Evolutionary conservation across 2,888 invertebrate species (phyloP).

Genomic region (Synanthedon myopaeformis): DNA sequence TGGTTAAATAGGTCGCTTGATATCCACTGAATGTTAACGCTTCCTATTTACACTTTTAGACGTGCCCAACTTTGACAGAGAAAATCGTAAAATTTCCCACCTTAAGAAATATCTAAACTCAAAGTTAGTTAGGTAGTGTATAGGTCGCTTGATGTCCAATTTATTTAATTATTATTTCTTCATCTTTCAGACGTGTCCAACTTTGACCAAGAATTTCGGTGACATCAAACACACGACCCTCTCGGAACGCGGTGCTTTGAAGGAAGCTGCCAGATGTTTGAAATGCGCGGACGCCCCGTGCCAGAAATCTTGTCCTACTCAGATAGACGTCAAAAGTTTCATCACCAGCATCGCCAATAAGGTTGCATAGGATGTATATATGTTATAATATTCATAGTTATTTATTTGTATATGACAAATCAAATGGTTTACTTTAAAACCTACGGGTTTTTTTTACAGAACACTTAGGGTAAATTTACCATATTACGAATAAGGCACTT

Average conservation of each 20-base stretch:
- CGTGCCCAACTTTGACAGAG: too few relatives aligned
- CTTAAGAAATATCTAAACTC: background rate
- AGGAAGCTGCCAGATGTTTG: conserved; percentile 88
- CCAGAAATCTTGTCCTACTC: conserved; percentile 98
- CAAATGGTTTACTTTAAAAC: too few relatives aligned
- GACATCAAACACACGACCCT: conserved; percentile 98
- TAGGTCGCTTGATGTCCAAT: background rate
- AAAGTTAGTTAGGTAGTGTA: background rate
- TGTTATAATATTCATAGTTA: too few relatives aligned
- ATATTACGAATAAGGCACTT: too few relatives aligned
- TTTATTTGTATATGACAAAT: too few relatives aligned
- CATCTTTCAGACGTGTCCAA: conserved; percentile 73
- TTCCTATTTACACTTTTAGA: too few relatives aligned
- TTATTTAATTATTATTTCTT: background rate
- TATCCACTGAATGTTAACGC: too few relatives aligned
- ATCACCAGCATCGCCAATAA: conserved; percentile 97
- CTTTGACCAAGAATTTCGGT: conserved; percentile 89
- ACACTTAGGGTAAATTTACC: too few relatives aligned
- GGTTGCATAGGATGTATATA: conserved; percentile 46
- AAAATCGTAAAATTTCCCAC: too few relatives aligned
- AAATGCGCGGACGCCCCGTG: conserved; percentile 98
- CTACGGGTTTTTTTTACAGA: too few relatives aligned
- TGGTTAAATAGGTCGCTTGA: too few relatives aligned
- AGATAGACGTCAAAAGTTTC: conserved; percentile 95
- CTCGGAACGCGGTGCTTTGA: conserved; percentile 93